Evolutionary conservation across 2,113 vertebrate genomes (phyloP).

Genomic region (Plestiodon gilberti): DNA sequence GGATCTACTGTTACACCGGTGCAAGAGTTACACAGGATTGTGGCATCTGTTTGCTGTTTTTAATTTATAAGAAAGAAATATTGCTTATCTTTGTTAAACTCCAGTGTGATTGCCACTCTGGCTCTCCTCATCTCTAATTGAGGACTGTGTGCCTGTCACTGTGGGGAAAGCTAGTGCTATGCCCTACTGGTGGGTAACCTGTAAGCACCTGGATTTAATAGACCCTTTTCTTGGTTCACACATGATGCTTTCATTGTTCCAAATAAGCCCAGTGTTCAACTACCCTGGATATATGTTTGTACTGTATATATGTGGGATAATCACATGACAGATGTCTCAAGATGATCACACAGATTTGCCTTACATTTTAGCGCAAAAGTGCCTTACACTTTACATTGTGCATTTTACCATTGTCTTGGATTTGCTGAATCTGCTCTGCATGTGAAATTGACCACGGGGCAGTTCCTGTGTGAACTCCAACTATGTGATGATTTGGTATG

Average conservation of each 20-base stretch:
- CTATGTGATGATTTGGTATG: too few relatives aligned
- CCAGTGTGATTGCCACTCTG: too few relatives aligned
- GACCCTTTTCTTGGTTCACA: not conserved
- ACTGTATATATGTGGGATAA: not conserved
- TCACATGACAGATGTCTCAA: not conserved
- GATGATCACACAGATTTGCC: not conserved
- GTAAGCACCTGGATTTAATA: too few relatives aligned
- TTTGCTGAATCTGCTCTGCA: not conserved
- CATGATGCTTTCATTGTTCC: not conserved
- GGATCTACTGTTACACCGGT: too few relatives aligned
- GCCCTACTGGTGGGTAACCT: too few relatives aligned
- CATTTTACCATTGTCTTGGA: not conserved
- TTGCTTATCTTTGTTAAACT: too few relatives aligned
- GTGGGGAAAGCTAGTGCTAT: too few relatives aligned
- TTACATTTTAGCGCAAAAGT: not conserved
- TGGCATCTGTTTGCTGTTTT: too few relatives aligned
- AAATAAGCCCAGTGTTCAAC: not conserved
- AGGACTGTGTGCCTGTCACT: too few relatives aligned
- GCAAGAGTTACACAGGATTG: too few relatives aligned
- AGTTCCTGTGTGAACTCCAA: not conserved
- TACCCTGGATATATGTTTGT: not conserved
- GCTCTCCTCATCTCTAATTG: too few relatives aligned
- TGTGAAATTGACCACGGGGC: not conserved
- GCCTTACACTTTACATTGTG: not conserved
- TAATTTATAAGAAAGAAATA: too few relatives aligned